Base-by-base conservation (phyloP, 2,888 invertebrate genomes). In the Drosophila mercatorum region DNA sequence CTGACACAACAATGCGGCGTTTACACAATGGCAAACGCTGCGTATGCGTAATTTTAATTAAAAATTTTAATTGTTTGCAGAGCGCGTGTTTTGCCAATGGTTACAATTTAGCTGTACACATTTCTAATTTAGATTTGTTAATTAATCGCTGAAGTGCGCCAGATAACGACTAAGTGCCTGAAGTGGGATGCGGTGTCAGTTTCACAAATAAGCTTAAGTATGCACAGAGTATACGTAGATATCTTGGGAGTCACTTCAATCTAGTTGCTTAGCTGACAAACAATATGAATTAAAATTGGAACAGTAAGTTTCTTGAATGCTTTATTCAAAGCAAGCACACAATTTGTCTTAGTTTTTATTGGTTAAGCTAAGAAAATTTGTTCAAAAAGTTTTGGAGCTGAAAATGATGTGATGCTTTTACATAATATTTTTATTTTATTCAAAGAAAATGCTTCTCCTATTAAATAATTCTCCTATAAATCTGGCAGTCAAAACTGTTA, bases 31-130 rank as follows among this genome's bases (percentile, higher is more conserved):
- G 49, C 57, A 31, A 58, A 57, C 71, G 53, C 52, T 73, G 86
- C 73, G 88, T 81, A 85, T 85, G 68, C 80, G 74, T 59, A 65
- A 82, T 83, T 85, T 90, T 80, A 85, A 84, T 84, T 83, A 79
- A 82, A 75, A 64, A 28, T 28, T 72, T 80, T 68, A 79, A 88
- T 85, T 75, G 66, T 56, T 57, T 59, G 14, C n/a, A 22, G 31
- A 14, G 44, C 56, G 59, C 51, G 40, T 62, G 46, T 52, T 62
- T 17, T 44, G 52, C 8, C 46, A 38, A 46, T 26, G 44, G 11
- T 26, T 52, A 47, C 38, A 59, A 59, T 43, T 55, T 22, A 38
- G 46, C 26, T 47, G 49, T 12, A 26, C 49, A 17, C 55, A 73
- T 60, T 78, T 75, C 57, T 52, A 36, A 70, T 62, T 62, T n/a